A percentile compares a stretch with the other conserved stretches of the same genome.
Evolutionary conservation across 2,888 invertebrate species (phyloP).

Genomic region (Stenodera caucasica): DNA sequence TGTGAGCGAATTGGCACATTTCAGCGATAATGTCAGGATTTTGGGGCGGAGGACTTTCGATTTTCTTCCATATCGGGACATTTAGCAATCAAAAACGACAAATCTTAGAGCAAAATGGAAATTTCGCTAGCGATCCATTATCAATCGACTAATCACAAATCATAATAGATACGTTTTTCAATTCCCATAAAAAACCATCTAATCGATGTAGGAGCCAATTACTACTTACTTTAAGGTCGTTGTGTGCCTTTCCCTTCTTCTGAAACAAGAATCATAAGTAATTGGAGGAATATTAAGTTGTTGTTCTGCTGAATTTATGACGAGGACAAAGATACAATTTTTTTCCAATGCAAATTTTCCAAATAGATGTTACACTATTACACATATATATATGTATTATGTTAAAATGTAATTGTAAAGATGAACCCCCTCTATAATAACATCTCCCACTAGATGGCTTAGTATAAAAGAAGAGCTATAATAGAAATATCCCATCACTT

Average conservation of each 20-base stretch:
- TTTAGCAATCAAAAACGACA: too few species aligned
- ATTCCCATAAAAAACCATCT: background rate
- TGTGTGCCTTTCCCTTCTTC: background rate
- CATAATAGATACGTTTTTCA: background rate
- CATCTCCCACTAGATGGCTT: constrained; percentile 48
- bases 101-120: too few species aligned
- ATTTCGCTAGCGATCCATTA: too few species aligned
- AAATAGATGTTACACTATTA: constrained; percentile 47
- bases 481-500: constrained; percentile 49
- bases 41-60: too few species aligned
- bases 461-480: constrained; percentile 51
- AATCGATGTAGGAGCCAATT: background rate
- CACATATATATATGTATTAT: constrained; percentile 31
- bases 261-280: background rate
- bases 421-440: constrained; percentile 43
- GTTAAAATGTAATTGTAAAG: constrained; percentile 39
- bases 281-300: background rate
- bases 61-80: too few species aligned
- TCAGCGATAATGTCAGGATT: too few species aligned
- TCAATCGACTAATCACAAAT: background rate
- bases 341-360: background rate
- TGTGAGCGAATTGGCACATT: too few species aligned
- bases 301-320: background rate
- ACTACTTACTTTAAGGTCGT: constrained; percentile 2
- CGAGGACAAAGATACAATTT: background rate